A percentile compares a stretch with the other conserved stretches of the same genome.
phyloP scores from a whole-genome alignment of 2,113 vertebrate genomes.

The Picathartes gymnocephalus region DNA sequence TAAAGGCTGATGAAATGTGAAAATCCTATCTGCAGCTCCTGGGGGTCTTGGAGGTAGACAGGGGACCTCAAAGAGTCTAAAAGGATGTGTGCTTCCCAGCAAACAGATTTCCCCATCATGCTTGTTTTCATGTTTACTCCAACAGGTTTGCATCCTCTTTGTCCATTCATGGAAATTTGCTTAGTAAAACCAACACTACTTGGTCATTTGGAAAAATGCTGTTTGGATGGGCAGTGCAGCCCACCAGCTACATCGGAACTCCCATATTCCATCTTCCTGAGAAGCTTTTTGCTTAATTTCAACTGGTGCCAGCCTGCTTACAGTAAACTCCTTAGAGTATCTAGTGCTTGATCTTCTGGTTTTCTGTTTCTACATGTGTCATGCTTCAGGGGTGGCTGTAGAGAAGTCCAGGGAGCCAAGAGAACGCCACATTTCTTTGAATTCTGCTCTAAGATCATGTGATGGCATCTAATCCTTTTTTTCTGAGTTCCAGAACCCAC shows the following conservation, averaged over 20 bases:
- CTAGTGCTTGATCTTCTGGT: fast-evolving
- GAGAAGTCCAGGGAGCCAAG: neutral
- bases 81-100: neutral
- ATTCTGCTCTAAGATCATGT: neutral
- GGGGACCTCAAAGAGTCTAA: neutral
- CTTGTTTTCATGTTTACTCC: neutral
- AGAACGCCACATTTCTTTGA: neutral
- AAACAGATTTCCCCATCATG: neutral
- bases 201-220: neutral
- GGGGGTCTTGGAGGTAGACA: neutral
- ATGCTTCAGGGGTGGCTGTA: neutral
- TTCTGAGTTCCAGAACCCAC: neutral
- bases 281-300: neutral
- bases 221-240: neutral
- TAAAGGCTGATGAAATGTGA: neutral
- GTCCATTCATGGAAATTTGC: neutral
- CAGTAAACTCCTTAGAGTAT: neutral
- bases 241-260: neutral
- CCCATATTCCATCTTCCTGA: neutral
- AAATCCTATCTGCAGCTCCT: neutral
- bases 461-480: neutral
- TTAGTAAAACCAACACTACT: neutral
- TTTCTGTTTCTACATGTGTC: neutral
- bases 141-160: neutral
- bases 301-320: neutral